Conservation (phyloP, 2,888 invertebrate species). For the Caenorhabditis auriculariae region DNA sequence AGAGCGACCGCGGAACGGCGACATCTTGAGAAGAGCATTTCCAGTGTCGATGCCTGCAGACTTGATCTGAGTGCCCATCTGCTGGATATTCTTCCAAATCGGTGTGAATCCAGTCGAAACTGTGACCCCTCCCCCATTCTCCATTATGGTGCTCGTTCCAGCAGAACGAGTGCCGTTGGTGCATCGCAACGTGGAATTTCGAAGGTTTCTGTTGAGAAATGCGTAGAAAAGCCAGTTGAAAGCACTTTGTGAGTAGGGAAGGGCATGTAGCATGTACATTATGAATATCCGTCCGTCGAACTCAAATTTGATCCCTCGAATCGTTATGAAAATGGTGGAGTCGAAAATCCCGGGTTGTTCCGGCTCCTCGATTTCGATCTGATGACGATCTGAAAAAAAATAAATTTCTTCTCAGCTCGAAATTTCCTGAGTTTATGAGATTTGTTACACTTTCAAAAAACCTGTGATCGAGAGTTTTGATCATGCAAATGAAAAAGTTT, state of each 20-base stretch:
- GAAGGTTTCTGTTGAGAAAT: slow-evolving; percentile 53
- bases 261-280: slow-evolving; percentile 57
- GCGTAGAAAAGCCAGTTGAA: slow-evolving; percentile 63
- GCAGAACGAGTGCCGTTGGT: slow-evolving; percentile 35
- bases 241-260: slow-evolving; percentile 58
- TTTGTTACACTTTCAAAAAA: too few species aligned
- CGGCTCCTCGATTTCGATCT: too few species aligned
- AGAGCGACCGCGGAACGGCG: slow-evolving; percentile 51
- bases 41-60: slow-evolving; percentile 51
- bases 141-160: slow-evolving; percentile 32
- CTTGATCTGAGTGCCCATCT: slow-evolving; percentile 54
- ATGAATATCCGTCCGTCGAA: too few species aligned
- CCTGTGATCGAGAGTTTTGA: too few species aligned
- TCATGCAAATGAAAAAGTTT: neutral
- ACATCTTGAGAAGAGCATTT: slow-evolving; percentile 44
- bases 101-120: slow-evolving; percentile 38
- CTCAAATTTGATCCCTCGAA: too few species aligned
- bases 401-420: too few species aligned
- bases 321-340: too few species aligned
- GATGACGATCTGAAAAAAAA: too few species aligned
- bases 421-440: too few species aligned
- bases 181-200: slow-evolving; percentile 24
- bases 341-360: too few species aligned
- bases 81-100: slow-evolving; percentile 55
- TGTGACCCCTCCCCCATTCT: slow-evolving; percentile 31